These are phyloP conservation scores for Elgaria multicarinata DNA, from an alignment of 2,113 vertebrate genomes.

Conservation along the genomic window DNA sequence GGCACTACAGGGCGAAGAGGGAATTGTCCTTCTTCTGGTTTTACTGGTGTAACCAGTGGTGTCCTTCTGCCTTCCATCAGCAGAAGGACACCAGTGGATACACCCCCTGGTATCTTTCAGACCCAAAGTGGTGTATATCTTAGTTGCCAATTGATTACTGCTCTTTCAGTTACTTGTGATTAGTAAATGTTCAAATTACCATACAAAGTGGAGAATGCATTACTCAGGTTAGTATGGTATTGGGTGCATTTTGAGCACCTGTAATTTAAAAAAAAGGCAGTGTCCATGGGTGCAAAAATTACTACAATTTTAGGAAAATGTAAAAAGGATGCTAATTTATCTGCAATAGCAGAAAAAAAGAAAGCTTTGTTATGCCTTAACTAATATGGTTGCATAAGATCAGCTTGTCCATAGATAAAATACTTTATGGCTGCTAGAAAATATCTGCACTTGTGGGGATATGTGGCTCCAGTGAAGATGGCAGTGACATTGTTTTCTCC, in stretches of 20 bases:
- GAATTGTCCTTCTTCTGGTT: too few species aligned
- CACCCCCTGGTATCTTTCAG: neutral
- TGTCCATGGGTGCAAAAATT: neutral
- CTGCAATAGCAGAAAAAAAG: neutral
- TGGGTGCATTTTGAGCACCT: neutral
- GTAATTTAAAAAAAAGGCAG: neutral
- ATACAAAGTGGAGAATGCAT: neutral
- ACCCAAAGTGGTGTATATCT: neutral
- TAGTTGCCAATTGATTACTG: neutral
- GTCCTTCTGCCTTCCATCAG: too few species aligned
- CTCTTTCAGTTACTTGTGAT: neutral
- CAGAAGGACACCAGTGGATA: too few species aligned
- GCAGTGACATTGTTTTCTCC: neutral
- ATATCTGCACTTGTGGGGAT: neutral
- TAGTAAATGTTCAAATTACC: neutral
- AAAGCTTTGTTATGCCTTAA: neutral
- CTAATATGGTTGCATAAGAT: neutral
- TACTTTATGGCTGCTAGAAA: neutral
- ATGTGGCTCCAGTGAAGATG: neutral
- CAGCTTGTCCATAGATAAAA: neutral
- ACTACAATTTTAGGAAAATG: neutral
- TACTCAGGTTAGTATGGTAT: neutral
- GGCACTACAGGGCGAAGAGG: too few species aligned
- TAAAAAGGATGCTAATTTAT: neutral
- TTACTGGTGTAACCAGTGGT: too few species aligned